Base-by-base conservation (phyloP, 1,140 invertebrate genomes). In the Pseudomyrmex gracilis region DNA sequence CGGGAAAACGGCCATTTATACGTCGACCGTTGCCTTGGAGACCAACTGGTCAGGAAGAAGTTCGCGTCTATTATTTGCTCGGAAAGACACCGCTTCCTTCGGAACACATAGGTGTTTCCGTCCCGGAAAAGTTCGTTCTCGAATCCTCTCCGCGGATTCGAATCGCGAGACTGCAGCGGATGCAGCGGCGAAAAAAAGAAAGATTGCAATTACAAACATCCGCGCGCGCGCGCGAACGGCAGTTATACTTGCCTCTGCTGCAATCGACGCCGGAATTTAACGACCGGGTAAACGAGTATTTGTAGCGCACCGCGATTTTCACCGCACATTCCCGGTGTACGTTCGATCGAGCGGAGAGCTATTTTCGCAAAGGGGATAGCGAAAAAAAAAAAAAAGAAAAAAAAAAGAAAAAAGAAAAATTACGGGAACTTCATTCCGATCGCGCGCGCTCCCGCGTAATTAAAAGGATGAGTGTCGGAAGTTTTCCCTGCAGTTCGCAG, bases 41-140 rank as follows among this genome's bases (percentile, higher is more conserved):
- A 84, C 58, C 2, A 12, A 5, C 4, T 10, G n/a, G 1, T 43
- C 34, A 61, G 76, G 82, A 85, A 51, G 20, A 17, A 67, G 74
- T 82, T 82, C 64, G 45, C 60, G 43, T 4, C 51, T 49, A 34
- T 12, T 85, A 82, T 87, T 87, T 88, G 76, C 76, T 82, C 22
- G 43, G 5, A 34, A 83, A 66, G 66, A 85, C 82, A 47, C 7
- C 13, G 15, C 12, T 82, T 61, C n/a, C 22, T 82, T 45, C 34
- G 22, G 63, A 34, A 34, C 34, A 43, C 49, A 49, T 4, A 5
- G 10, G 8, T 0, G 2, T 15, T 73, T 57, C 49, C 71, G 45
- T 85, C 5, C 5, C 51, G 10, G 15, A 20, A 45, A 64, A 66
- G 57, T 47, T 47, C 20, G 10, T 70, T 73, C 22, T 34, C 34